Evolutionary conservation across 2,888 invertebrate species (phyloP).

Genomic region (Andrena bicolor): DNA sequence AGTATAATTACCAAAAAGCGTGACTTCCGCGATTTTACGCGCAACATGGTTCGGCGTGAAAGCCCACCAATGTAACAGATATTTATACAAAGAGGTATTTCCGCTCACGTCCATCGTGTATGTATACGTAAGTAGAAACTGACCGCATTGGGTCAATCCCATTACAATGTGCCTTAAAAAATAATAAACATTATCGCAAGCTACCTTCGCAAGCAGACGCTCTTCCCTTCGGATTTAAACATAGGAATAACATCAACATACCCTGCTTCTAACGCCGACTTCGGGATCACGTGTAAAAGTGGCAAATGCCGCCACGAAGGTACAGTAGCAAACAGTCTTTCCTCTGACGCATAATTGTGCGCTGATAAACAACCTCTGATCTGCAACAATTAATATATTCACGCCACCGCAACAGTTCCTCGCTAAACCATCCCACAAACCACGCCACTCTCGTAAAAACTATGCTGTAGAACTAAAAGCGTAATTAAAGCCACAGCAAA

Average conservation of each 20-base stretch:
- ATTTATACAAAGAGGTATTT: conserved; percentile 84
- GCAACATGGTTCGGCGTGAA: conserved; percentile 87
- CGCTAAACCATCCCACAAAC: not conserved
- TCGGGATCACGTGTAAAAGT: conserved; percentile 81
- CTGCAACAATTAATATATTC: conserved; percentile 65
- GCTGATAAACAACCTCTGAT: conserved; percentile 81
- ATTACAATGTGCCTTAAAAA: conserved; percentile 93
- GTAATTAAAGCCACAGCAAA: not conserved
- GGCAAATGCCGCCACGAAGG: conserved; percentile 82
- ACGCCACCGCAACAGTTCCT: not conserved
- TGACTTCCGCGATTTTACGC: conserved; percentile 87
- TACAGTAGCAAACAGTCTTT: conserved; percentile 82
- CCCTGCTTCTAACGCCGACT: conserved; percentile 84
- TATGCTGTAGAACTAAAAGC: not conserved
- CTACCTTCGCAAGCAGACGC: not conserved
- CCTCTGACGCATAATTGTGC: conserved; percentile 82
- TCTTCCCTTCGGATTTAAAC: conserved; percentile 6
- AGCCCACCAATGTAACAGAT: conserved; percentile 90
- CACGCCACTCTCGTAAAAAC: not conserved
- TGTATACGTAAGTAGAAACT: conserved; percentile 96
- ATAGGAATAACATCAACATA: conserved; percentile 58
- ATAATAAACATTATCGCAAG: conserved; percentile 20
- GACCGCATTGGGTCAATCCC: conserved; percentile 97
- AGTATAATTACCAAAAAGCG: conserved; percentile 87
- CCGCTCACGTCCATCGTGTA: conserved; percentile 77